phyloP scores from a whole-genome alignment of 2,888 invertebrate genomes.

The Troilus luridus region DNA sequence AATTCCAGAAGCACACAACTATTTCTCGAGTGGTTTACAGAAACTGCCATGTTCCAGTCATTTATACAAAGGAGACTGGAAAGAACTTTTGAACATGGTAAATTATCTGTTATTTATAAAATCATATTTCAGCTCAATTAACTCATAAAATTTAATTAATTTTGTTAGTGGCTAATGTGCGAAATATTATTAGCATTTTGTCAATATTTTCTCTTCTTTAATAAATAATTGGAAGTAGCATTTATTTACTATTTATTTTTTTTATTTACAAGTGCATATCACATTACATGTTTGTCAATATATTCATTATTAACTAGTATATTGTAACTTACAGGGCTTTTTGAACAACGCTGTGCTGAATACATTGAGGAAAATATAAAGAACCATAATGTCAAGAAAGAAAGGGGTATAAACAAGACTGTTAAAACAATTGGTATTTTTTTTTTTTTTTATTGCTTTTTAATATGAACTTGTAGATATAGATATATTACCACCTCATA shows the following conservation, averaged over 20 bases:
- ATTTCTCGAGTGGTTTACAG: constrained; percentile 89
- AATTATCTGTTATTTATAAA: not conserved
- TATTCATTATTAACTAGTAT: not conserved
- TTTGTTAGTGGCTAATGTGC: not conserved
- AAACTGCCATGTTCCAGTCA: constrained; percentile 88
- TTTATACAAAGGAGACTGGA: constrained; percentile 74
- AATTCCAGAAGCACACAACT: constrained; percentile 78
- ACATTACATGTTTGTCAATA: not conserved
- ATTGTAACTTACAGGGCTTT: constrained; percentile 66
- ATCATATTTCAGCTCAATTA: not conserved
- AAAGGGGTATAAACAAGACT: constrained; percentile 67
- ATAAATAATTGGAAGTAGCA: not conserved
- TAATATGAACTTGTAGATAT: not conserved
- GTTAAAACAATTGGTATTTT: constrained; percentile 67
- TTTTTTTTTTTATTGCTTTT: constrained; percentile 36
- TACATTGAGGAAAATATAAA: constrained; percentile 67
- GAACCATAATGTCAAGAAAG: constrained; percentile 63
- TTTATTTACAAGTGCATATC: not conserved
- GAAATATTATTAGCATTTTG: not conserved
- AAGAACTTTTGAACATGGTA: constrained; percentile 66
- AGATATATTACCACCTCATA: no score
- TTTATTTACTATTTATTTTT: not conserved
- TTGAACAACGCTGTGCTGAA: constrained; percentile 68
- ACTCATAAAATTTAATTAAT: not conserved
- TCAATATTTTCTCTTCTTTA: not conserved